Evolutionary conservation across 1,140 invertebrate genomes (phyloP), one percentile per base, ranked within the genome.

Genomic region (Temnothorax nylanderi): DNA sequence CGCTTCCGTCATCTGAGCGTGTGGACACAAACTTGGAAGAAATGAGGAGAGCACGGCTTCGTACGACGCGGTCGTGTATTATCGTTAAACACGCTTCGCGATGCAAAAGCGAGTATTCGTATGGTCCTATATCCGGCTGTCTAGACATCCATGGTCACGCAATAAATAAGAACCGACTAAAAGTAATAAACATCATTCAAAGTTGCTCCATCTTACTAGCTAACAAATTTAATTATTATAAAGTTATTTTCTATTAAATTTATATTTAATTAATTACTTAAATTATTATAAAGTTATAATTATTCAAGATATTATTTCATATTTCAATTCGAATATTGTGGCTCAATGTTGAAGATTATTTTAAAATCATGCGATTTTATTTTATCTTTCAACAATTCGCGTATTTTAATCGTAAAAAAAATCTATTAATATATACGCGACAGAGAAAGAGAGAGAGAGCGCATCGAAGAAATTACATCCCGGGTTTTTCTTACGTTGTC

Each of bases 1-100:
- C 87, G 88, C 90, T 92, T 90, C 80, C 87, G 90, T 75, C 88
- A 89, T 91, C 85, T 58, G 62, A 80, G 47, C 58, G 58, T 47
- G 62, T 34, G 74, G 3, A 58, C 54, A 49, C 32, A 77, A 91
- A 87, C 87, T 87, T 88, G 18, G 54, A 80, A 54, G 54, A 77
- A 90, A 84, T 60, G 69, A 84, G 54, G 80, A 82, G 16, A 84
- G 16, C 47, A 75, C 69, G 54, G 67, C 41, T 21, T 44, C 37
- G 26, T 21, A 47, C 26, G 11, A 3, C 4, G 41, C 41, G 26
- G 26, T 60, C 54, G 41, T 84, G 69, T 62, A 37, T 62, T 75
- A 84, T 75, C 69, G 32, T 84, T 75, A 62, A 84, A 32, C 26
- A 60, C 7, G 51, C 41, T 47, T 60, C 18, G 26, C 69, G 80